phyloP scores from a whole-genome alignment of 2,888 invertebrate species.

The Drosophila anceps region DNA sequence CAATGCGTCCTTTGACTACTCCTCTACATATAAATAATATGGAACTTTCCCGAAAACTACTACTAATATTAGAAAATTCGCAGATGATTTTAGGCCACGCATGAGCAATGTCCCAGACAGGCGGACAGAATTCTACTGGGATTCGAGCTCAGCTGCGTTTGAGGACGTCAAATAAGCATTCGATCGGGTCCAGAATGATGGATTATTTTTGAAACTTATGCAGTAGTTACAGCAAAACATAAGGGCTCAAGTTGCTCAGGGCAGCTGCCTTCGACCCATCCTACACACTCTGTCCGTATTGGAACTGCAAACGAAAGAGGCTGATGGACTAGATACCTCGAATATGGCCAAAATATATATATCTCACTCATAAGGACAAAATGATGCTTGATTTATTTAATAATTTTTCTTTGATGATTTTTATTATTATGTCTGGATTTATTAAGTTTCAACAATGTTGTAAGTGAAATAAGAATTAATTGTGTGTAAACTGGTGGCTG shows the following conservation, averaged over 20 bases:
- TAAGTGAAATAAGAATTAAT: neutral
- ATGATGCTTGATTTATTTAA: neutral
- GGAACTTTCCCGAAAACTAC: neutral
- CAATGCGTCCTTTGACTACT: neutral
- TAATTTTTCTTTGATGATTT: no score
- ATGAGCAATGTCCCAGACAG: no score
- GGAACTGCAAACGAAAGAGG: neutral
- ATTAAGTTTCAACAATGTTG: no score
- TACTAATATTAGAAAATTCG: neutral
- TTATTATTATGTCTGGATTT: no score
- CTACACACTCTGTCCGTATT: neutral
- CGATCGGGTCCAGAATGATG: slow-evolving; percentile 3
- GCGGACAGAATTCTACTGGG: neutral
- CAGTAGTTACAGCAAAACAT: neutral
- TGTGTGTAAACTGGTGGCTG: neutral
- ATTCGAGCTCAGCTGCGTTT: slow-evolving; percentile 3
- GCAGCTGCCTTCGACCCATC: neutral
- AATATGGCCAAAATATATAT: neutral
- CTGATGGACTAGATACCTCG: neutral
- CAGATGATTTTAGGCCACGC: neutral
- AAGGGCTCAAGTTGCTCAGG: neutral
- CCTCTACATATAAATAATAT: neutral
- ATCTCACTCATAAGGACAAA: neutral
- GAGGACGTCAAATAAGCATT: slow-evolving; percentile 1
- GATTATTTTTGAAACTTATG: neutral